Percentiles rank a stretch among this genome's conserved stretches.
Conservation (phyloP, 2,888 invertebrate species). For the Tipula lateralis region DNA sequence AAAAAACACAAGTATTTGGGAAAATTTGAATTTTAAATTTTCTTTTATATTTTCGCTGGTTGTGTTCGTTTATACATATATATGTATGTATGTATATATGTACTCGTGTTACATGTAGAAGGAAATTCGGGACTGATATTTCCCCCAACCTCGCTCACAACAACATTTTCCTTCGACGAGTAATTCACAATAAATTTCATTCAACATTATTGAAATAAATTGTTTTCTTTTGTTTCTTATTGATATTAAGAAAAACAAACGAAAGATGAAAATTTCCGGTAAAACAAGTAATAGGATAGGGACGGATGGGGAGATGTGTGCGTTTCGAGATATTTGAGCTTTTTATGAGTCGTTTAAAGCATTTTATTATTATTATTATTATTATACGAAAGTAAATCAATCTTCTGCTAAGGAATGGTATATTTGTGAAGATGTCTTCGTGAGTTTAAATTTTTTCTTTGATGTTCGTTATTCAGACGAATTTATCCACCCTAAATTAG, state of each 20-base stretch:
- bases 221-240: background rate
- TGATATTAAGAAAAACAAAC: background rate
- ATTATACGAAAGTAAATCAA: background rate
- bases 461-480: background rate
- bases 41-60: background rate
- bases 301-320: background rate
- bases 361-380: background rate
- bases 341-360: conserved; percentile 4
- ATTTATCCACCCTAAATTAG: background rate
- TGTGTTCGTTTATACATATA: no score
- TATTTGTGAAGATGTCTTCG: no score
- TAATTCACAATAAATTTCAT: conserved; percentile 1
- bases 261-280: background rate
- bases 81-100: no score
- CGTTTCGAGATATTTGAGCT: background rate
- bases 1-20: background rate
- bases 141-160: background rate
- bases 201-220: conserved; percentile 19
- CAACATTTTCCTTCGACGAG: no score
- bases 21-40: conserved; percentile 19
- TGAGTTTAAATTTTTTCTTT: background rate
- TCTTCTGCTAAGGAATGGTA: background rate
- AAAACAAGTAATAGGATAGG: background rate
- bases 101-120: background rate
- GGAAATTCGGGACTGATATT: background rate